These are phyloP conservation scores for Tetramorium bicarinatum DNA, from an alignment of 2,888 invertebrate species.

Conservation along the genomic window DNA sequence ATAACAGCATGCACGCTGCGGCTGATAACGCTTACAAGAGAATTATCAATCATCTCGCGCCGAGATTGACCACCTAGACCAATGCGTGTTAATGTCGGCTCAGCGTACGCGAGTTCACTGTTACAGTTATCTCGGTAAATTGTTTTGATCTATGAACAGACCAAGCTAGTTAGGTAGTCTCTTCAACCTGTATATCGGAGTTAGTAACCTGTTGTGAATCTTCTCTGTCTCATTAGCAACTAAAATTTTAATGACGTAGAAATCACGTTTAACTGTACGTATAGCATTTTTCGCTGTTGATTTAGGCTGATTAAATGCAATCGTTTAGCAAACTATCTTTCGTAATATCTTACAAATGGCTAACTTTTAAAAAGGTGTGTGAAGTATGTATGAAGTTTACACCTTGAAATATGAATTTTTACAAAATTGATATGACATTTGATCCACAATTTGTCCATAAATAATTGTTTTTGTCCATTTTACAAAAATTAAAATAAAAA, in stretches of 20 bases:
- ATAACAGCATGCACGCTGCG: conserved; percentile 79
- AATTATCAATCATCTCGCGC: conserved; percentile 82
- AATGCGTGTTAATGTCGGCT: conserved; percentile 65
- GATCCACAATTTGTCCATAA: too few relatives aligned
- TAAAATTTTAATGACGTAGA: conserved; percentile 17
- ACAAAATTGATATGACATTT: too few relatives aligned
- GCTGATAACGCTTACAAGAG: conserved; percentile 79
- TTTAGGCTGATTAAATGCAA: neutral
- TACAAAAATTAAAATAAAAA: too few relatives aligned
- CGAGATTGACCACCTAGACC: conserved; percentile 72
- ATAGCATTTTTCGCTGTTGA: neutral
- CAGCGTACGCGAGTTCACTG: conserved; percentile 47
- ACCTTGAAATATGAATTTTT: too few relatives aligned
- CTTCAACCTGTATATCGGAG: conserved; percentile 40
- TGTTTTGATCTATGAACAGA: conserved; percentile 52
- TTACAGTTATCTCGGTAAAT: conserved; percentile 55
- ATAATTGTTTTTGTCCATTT: too few relatives aligned
- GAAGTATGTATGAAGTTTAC: too few relatives aligned
- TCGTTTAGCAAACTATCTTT: neutral
- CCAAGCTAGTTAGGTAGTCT: conserved; percentile 52
- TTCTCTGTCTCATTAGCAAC: conserved; percentile 35
- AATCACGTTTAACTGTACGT: neutral
- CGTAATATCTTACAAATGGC: neutral
- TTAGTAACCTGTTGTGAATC: conserved; percentile 31
- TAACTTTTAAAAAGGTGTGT: neutral